phyloP scores from a whole-genome alignment of 2,113 vertebrate species.

The Antechinus stuartii region DNA sequence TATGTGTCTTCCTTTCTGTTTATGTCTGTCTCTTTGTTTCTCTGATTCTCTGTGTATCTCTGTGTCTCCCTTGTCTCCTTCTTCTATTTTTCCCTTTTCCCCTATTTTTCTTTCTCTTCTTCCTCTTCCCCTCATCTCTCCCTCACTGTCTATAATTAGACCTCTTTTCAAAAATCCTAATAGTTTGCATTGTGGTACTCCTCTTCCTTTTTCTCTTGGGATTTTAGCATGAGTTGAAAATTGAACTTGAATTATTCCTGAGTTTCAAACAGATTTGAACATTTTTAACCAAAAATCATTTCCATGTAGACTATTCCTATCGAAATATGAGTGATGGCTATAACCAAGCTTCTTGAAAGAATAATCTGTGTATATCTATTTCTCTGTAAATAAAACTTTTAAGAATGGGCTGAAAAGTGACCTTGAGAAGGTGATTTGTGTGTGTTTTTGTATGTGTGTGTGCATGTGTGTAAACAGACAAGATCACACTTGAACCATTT shows the following conservation, averaged over 20 bases:
- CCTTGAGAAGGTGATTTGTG: conserved; percentile 19
- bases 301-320: neutral
- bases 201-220: neutral
- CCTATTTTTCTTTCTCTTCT: neutral
- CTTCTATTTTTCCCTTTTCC: neutral
- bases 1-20: too few species aligned
- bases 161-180: neutral
- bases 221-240: neutral
- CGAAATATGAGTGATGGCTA: neutral
- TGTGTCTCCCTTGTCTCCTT: too few species aligned
- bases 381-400: neutral
- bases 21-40: too few species aligned
- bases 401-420: neutral
- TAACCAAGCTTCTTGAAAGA: neutral
- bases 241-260: conserved; percentile 11
- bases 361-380: neutral
- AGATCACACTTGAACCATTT: neutral
- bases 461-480: neutral
- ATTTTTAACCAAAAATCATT: neutral
- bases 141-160: neutral
- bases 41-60: too few species aligned
- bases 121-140: neutral
- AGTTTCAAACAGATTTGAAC: neutral
- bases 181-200: conserved; percentile 3
- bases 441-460: conserved; percentile 19